Percentiles rank a stretch among this genome's conserved stretches.
Evolutionary conservation across 2,797 vertebrate genomes (phyloP).

Genomic region (Podarcis lilfordi): DNA sequence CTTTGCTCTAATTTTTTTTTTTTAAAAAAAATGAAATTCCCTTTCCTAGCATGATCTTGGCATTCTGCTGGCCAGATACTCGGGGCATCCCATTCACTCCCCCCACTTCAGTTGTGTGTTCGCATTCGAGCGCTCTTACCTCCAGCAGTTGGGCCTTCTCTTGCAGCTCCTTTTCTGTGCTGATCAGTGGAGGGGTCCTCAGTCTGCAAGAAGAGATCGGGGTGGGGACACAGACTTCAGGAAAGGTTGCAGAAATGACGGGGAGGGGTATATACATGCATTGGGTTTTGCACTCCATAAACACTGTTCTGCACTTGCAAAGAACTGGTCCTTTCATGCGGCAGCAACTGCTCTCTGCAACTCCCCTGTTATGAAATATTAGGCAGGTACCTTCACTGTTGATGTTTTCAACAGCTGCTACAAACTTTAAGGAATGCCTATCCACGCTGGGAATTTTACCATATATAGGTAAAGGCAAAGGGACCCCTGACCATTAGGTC

Average conservation of each 20-base stretch:
- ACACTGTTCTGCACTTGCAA: background rate
- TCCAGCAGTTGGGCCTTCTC: constrained; percentile 87
- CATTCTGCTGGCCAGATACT: background rate
- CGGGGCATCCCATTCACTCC: background rate
- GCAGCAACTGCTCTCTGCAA: too few relatives aligned
- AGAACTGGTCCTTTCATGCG: too few relatives aligned
- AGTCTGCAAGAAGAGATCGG: constrained; percentile 66
- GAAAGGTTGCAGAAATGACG: background rate
- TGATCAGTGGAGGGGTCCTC: constrained; percentile 82
- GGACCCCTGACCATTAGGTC: too few relatives aligned
- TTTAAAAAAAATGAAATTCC: too few relatives aligned
- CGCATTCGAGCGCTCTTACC: constrained; percentile 70
- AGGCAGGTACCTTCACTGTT: too few relatives aligned
- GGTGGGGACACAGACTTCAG: background rate
- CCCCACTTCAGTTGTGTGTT: background rate
- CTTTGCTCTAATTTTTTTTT: too few relatives aligned
- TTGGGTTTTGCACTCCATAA: too few relatives aligned
- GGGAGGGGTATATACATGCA: background rate
- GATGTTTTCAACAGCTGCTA: too few relatives aligned
- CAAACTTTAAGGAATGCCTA: too few relatives aligned
- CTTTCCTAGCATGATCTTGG: background rate
- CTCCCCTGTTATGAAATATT: too few relatives aligned
- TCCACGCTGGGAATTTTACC: too few relatives aligned
- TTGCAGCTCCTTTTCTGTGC: constrained; percentile 82
- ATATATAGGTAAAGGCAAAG: too few relatives aligned